Evolutionary conservation across 2,888 invertebrate genomes (phyloP), one percentile per base, ranked within the genome.

Genomic region (Hydrotaea diabolus): DNA sequence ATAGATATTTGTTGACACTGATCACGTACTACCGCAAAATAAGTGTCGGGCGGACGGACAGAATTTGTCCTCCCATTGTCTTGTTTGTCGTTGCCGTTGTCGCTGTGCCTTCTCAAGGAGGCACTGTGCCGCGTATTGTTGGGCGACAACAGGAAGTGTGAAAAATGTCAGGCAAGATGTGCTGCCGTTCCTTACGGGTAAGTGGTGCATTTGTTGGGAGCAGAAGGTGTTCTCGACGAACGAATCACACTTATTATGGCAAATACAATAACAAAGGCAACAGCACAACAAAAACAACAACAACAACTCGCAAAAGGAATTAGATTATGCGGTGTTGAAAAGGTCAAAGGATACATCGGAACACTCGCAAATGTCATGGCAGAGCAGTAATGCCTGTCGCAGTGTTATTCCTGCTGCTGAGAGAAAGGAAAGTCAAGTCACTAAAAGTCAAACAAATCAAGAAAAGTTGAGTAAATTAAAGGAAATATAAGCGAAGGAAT

Each of bases 1-100:
- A 36, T 31, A 76, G 2, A 69, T 69, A n/a, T 80, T 80, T 80
- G 73, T 77, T 77, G 80, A 83, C 79, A 83, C 80, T 57, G 77
- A 80, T 80, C 83, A 83, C 83, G 83, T 83, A 80, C 83, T 53
- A 39, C 79, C 66, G 76, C 76, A 77, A 69, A 73, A 73, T 49
- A 39, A 80, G 76, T 83, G 72, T 64, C 77, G 59, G 43, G 31
- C 21, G 13, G 36, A 4, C 13, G 11, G 15, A 43, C 39, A 7
- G 17, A 53, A 39, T 9, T n/a, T n/a, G 4, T 49, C 23, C 62
- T n/a, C 2, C 15, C 13, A 43, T 13, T 17, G 57, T 69, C 4
- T 36, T 46, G 9, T 0, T 26, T 55, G n/a, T 19, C 53, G 26
- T 75, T 73, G 43, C 72, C 57, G 39, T 71, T 49, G 39, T 49